Evolutionary conservation across 2,888 invertebrate genomes (phyloP), one percentile per base, ranked within the genome.

Genomic region (Pheosia gnoma): DNA sequence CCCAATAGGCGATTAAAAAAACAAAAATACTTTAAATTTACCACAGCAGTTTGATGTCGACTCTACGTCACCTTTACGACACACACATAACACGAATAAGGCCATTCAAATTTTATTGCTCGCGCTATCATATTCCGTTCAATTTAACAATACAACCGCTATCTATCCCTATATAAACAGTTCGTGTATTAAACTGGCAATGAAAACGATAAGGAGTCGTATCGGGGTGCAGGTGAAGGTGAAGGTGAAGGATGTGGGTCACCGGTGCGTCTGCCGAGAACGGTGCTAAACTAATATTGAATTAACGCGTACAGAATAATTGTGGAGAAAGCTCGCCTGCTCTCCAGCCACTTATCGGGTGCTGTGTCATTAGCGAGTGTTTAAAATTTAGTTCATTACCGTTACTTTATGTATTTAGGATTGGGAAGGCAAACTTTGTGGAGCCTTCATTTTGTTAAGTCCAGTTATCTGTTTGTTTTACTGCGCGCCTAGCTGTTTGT

Each of bases 251-350:
- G 85, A 87, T 88, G 84, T 89, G 78, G 87, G 87, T 83, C 87
- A 82, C 75, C 72, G 77, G 73, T 80, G 75, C 83, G 84, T 81
- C 78, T 57, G 52, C 73, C 75, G 72, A 74, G 77, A 85, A 86
- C 84, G 79, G 84, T 84, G 89, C 81, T 89, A 86, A 87, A 84
- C 87, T 83, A 93, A 93, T 91, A 92, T 93, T 92, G 88, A 90
- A 89, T 87, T 89, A 90, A 89, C 91, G 86, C 82, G 86, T 75
- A 80, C 86, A 70, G 88, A 91, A 91, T 91, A 88, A 91, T 89
- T 89, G 87, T 77, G 75, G 90, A 87, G 92, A 93, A 92, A 92
- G 92, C 85, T 80, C 72, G 75, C 72, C 68, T 65, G 65, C 59
- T 67, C 67, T 71, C 66, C 63, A 59, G 69, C 63, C 67, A 76